Conservation (phyloP, 2,888 invertebrate genomes). For the Cryptocephalus moraei region DNA sequence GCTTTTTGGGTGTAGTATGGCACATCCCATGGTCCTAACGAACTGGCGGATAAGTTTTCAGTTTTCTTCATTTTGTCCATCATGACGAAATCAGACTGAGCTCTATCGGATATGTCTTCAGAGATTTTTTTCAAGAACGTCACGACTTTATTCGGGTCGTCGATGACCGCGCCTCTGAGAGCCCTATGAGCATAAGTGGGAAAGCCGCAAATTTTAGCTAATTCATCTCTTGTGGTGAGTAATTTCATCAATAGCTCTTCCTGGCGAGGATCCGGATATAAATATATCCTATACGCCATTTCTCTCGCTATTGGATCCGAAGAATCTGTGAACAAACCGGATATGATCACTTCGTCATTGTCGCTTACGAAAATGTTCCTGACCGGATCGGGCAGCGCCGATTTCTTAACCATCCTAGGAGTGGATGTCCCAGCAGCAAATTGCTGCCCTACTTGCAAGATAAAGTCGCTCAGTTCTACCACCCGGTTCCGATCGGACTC, state of each 20-base stretch:
- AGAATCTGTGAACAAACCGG: slow-evolving; percentile 77
- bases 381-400: slow-evolving; percentile 59
- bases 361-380: slow-evolving; percentile 60
- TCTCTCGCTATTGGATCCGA: slow-evolving; percentile 70
- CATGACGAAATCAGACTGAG: slow-evolving; percentile 60
- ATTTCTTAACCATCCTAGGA: slow-evolving; percentile 56
- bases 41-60: slow-evolving; percentile 18
- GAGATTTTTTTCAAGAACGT: slow-evolving; percentile 72
- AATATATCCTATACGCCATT: slow-evolving; percentile 76
- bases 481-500: slow-evolving; percentile 62
- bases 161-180: slow-evolving; percentile 77
- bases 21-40: slow-evolving; percentile 72
- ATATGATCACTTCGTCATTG: slow-evolving; percentile 59
- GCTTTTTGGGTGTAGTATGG: slow-evolving; percentile 73
- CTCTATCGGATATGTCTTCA: slow-evolving; percentile 56
- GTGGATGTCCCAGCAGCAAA: slow-evolving; percentile 69
- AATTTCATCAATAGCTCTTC: slow-evolving; percentile 64
- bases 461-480: slow-evolving; percentile 77
- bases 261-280: slow-evolving; percentile 69
- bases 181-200: slow-evolving; percentile 82
- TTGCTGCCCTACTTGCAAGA: slow-evolving; percentile 66
- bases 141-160: slow-evolving; percentile 66
- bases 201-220: slow-evolving; percentile 86
- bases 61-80: slow-evolving; percentile 67
- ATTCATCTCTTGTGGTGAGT: slow-evolving; percentile 60